These are phyloP conservation scores for Halcyon leucocephala DNA, from an alignment of 2,797 vertebrate genomes.

Conservation along the genomic window DNA sequence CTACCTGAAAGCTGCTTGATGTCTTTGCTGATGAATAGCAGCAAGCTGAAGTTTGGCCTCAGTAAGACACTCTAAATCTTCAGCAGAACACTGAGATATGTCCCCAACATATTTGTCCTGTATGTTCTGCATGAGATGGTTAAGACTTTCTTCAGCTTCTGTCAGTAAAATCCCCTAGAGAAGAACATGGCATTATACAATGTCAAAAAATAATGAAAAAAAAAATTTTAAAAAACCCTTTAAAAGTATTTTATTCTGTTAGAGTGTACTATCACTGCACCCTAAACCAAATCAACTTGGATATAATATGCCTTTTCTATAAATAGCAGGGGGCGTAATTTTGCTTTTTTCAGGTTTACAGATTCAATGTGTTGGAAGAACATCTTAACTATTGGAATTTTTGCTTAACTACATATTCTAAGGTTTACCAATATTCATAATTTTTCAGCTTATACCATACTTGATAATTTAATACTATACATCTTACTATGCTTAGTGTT, in stretches of 20 bases:
- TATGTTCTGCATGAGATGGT: slow-evolving; percentile 65
- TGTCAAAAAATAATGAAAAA: neutral
- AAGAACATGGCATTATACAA: neutral
- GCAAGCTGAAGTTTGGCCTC: slow-evolving; percentile 86
- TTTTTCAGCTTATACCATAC: neutral
- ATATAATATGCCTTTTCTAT: neutral
- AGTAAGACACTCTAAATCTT: slow-evolving; percentile 83
- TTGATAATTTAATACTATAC: neutral
- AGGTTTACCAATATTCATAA: neutral
- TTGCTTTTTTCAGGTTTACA: neutral
- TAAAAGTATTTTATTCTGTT: neutral
- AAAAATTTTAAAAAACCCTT: neutral
- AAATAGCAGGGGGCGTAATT: neutral
- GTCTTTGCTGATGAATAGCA: slow-evolving; percentile 84
- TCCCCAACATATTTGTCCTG: slow-evolving; percentile 22
- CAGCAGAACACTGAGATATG: slow-evolving; percentile 54
- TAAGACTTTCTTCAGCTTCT: slow-evolving; percentile 80
- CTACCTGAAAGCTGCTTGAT: slow-evolving; percentile 83
- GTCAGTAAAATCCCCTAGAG: slow-evolving; percentile 84
- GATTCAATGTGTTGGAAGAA: neutral
- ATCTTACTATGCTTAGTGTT: neutral
- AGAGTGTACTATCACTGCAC: neutral
- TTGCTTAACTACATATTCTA: neutral
- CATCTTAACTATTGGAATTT: neutral
- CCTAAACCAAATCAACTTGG: neutral